phyloP scores from a whole-genome alignment of 2,797 vertebrate genomes.

The Mustela erminea region DNA sequence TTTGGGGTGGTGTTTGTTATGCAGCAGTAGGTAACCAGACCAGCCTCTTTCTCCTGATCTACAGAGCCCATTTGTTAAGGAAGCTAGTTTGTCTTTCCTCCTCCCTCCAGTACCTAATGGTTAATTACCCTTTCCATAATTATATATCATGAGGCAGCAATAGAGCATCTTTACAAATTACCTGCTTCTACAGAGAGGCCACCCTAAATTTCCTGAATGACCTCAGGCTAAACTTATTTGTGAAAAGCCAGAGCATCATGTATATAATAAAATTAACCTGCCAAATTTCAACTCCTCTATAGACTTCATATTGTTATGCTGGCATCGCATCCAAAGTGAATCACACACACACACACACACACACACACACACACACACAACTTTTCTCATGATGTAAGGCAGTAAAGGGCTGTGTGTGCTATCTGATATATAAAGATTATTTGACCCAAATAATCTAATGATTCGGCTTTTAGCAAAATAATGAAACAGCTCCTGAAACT shows the following conservation, averaged over 20 bases:
- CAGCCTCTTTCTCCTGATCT: not conserved
- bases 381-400: not conserved
- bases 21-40: not conserved
- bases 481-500: constrained; percentile 52
- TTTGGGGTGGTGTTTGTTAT: not conserved
- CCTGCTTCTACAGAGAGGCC: constrained; percentile 37
- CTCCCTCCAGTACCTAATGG: not conserved
- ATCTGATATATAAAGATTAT: not conserved
- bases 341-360: not conserved
- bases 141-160: not conserved
- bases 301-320: not conserved
- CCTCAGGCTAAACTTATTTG: constrained; percentile 52
- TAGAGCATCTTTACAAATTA: constrained; percentile 11
- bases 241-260: constrained; percentile 2
- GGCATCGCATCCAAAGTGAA: not conserved
- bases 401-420: not conserved
- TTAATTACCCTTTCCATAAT: not conserved
- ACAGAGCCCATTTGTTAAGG: not conserved
- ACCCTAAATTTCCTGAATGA: constrained; percentile 26
- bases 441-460: constrained; percentile 48
- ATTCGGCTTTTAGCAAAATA: constrained; percentile 64
- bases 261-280: not conserved
- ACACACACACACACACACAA: not conserved
- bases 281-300: not conserved
- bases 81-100: not conserved